Conservation (phyloP, 2,888 invertebrate genomes). For the Baccha elongata region DNA sequence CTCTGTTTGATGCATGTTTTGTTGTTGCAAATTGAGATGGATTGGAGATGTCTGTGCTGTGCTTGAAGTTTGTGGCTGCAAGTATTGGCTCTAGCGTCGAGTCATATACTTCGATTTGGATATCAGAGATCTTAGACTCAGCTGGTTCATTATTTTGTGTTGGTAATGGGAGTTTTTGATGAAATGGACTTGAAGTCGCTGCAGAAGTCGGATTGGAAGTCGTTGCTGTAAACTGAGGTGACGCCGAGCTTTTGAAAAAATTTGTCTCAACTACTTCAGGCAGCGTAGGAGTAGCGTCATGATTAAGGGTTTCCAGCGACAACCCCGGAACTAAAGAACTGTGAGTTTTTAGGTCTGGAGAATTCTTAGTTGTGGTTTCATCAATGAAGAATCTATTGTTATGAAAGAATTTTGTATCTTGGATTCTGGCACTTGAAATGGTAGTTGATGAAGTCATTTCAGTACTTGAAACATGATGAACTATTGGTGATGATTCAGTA, state of each 20-base stretch:
- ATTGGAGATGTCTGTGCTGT: constrained; percentile 74
- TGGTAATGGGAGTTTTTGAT: neutral
- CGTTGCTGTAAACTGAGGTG: constrained; percentile 19
- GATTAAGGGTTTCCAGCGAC: too few relatives aligned
- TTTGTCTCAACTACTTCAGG: neutral
- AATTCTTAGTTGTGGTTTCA: neutral
- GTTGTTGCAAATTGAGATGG: constrained; percentile 74
- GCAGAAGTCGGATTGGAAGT: constrained; percentile 4
- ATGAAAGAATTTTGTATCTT: too few relatives aligned
- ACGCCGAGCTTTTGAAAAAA: neutral
- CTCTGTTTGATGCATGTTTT: constrained; percentile 76
- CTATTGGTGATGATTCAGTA: neutral
- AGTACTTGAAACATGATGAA: too few relatives aligned
- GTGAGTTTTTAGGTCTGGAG: neutral
- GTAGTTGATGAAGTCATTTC: too few relatives aligned
- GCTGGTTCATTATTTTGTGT: constrained; percentile 72
- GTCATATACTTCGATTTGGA: constrained; percentile 81
- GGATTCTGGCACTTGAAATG: too few relatives aligned
- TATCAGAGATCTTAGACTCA: constrained; percentile 81
- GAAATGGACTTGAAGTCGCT: neutral
- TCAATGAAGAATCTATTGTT: too few relatives aligned
- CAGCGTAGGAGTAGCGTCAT: too few relatives aligned
- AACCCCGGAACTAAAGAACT: too few relatives aligned
- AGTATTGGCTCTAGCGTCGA: constrained; percentile 81
- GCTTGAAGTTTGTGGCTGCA: constrained; percentile 80